Conservation (phyloP, 2,113 vertebrate genomes). For the Ammospiza caudacuta region DNA sequence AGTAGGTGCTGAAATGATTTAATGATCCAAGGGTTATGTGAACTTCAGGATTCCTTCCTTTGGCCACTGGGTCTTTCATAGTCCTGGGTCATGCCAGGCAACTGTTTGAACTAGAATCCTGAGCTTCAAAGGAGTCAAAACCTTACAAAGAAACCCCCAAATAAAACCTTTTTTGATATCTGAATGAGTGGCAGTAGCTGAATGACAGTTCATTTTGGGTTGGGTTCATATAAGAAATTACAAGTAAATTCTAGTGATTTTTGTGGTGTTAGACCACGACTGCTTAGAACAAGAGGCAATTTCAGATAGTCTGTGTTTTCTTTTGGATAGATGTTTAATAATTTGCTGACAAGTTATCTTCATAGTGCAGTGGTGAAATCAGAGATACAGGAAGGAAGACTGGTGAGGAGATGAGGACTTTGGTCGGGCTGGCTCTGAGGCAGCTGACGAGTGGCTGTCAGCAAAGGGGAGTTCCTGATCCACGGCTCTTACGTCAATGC, state of each 20-base stretch:
- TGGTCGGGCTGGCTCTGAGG: background rate
- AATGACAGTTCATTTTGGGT: background rate
- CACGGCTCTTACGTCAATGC: fast-evolving
- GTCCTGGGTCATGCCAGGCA: background rate
- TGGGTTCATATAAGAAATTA: background rate
- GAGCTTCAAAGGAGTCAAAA: background rate
- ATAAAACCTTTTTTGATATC: background rate
- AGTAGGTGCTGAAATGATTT: background rate
- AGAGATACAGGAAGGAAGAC: background rate
- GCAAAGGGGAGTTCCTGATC: background rate
- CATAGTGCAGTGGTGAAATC: background rate
- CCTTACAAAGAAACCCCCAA: background rate
- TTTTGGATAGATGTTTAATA: background rate
- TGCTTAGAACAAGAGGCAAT: background rate
- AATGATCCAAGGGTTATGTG: background rate
- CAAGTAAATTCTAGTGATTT: background rate
- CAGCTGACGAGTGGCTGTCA: background rate
- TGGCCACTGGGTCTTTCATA: background rate
- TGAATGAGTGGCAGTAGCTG: background rate
- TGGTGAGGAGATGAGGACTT: background rate
- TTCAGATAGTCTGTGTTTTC: background rate
- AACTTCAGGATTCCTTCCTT: background rate
- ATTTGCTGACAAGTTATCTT: background rate
- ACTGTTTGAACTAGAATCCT: background rate
- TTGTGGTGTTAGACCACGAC: background rate